phyloP scores from a whole-genome alignment of 2,797 vertebrate genomes.

The Gephyroberyx darwinii region DNA sequence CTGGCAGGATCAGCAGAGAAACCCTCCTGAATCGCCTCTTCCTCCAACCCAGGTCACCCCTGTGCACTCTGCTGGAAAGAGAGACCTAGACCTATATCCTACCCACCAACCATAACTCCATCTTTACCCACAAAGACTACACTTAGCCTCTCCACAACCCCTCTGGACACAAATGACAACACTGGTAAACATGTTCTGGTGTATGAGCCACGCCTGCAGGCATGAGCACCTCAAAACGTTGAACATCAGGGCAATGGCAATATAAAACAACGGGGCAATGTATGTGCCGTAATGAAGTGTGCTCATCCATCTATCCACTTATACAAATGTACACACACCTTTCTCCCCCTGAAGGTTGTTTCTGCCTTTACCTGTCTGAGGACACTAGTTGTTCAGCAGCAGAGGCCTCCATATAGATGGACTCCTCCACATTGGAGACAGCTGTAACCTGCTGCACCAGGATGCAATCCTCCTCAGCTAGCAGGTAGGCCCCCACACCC shows the following conservation, averaged over 20 bases:
- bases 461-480: slow-evolving; percentile 86
- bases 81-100: too few relatives aligned
- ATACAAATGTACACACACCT: slow-evolving; percentile 11
- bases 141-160: neutral
- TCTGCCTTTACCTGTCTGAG: slow-evolving; percentile 86
- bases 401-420: slow-evolving; percentile 90
- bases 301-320: neutral
- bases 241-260: too few relatives aligned
- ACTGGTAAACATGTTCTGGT: too few relatives aligned
- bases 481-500: slow-evolving; percentile 83
- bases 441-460: slow-evolving; percentile 87
- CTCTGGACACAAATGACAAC: too few relatives aligned
- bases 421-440: slow-evolving; percentile 85
- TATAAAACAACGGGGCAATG: too few relatives aligned
- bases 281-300: neutral
- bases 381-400: slow-evolving; percentile 80
- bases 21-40: neutral
- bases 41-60: neutral
- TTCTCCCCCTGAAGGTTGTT: slow-evolving; percentile 38
- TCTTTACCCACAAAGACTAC: neutral
- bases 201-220: too few relatives aligned
- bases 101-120: neutral
- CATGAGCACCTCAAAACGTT: too few relatives aligned
- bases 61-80: neutral
- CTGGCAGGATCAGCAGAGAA: neutral